Evolutionary conservation across 2,888 invertebrate genomes (phyloP).

Genomic region (Rapana venosa): DNA sequence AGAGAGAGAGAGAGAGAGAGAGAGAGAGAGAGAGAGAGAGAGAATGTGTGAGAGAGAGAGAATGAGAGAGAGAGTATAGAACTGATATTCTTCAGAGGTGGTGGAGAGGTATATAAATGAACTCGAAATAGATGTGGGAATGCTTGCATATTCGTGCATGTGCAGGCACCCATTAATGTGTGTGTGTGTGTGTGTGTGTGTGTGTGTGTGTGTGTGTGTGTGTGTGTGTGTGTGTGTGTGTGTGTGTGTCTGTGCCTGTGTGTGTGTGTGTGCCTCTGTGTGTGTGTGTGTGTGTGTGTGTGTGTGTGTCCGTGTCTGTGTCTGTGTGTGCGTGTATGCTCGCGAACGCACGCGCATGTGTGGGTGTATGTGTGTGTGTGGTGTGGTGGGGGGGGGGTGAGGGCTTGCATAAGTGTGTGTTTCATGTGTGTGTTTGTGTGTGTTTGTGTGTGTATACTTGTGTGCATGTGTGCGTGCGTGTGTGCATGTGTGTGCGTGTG

Average conservation of each 20-base stretch:
- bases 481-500: slow-evolving; percentile 3
- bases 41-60: background rate
- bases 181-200: background rate
- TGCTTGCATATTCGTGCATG: background rate
- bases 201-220: background rate
- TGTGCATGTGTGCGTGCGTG: background rate
- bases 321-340: background rate
- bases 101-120: no score
- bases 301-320: background rate
- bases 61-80: background rate
- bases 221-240: background rate
- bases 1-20: slow-evolving; percentile 13
- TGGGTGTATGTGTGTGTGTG: background rate
- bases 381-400: background rate
- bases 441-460: background rate
- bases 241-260: background rate
- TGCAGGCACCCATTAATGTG: background rate
- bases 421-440: background rate
- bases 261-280: background rate
- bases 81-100: no score
- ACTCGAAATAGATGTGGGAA: no score
- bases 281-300: background rate
- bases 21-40: background rate
- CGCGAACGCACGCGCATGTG: background rate
- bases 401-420: background rate